Conservation (phyloP, 2,888 invertebrate species). For the Petrophora chlorosata region DNA sequence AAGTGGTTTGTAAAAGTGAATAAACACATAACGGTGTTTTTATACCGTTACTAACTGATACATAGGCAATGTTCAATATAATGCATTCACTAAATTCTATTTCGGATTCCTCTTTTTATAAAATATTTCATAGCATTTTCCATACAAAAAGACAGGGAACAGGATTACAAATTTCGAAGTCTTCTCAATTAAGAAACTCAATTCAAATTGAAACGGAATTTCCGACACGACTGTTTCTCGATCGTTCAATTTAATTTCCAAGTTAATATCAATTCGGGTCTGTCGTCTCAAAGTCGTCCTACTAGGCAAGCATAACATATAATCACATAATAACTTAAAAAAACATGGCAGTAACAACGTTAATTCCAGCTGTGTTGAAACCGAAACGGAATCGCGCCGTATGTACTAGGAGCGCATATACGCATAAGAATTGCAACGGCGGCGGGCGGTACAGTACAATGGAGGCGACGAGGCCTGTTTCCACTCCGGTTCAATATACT, state of each 20-base stretch:
- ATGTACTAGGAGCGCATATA: slow-evolving; percentile 33
- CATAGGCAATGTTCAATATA: slow-evolving; percentile 48
- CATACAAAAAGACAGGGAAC: too few relatives aligned
- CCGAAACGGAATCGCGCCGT: slow-evolving; percentile 19
- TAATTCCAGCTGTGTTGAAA: slow-evolving; percentile 17
- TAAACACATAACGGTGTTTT: slow-evolving; percentile 52
- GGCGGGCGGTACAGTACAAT: slow-evolving; percentile 3
- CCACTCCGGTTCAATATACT: slow-evolving; percentile 61
- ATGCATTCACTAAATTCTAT: too few relatives aligned
- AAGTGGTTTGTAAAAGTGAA: slow-evolving; percentile 50
- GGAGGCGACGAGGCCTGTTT: slow-evolving; percentile 38
- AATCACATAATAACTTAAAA: neutral
- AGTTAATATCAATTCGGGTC: too few relatives aligned
- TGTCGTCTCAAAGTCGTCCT: too few relatives aligned
- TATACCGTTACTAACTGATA: slow-evolving; percentile 53
- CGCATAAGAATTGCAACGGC: slow-evolving; percentile 38
- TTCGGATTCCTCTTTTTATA: too few relatives aligned
- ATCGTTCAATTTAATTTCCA: neutral
- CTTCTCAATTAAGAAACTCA: neutral
- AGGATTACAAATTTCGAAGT: slow-evolving; percentile 3
- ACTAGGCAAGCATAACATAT: neutral
- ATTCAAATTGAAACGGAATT: neutral
- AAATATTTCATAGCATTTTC: too few relatives aligned
- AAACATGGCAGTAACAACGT: neutral
- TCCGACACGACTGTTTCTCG: neutral